These are phyloP conservation scores for Cheilinus undulatus DNA, from an alignment of 2,113 vertebrate genomes.

Conservation along the genomic window DNA sequence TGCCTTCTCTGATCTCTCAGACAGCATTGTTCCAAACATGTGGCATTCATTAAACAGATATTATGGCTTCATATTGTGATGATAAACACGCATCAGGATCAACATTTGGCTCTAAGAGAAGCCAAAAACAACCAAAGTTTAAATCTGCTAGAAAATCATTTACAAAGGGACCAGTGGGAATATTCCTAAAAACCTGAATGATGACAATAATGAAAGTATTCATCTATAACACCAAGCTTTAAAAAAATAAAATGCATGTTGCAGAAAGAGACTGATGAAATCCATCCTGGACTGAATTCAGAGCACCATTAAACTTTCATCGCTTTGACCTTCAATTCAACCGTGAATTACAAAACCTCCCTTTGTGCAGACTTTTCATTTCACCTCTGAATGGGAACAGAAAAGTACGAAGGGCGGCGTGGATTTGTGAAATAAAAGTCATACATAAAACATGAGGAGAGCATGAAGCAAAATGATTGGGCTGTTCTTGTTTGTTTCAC, in stretches of 20 bases:
- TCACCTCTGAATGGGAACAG: slow-evolving; percentile 14
- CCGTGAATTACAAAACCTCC: not conserved
- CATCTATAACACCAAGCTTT: not conserved
- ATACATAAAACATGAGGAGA: slow-evolving; percentile 13
- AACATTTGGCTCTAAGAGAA: slow-evolving; percentile 34
- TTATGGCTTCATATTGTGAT: slow-evolving; percentile 39
- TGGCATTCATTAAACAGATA: slow-evolving; percentile 42
- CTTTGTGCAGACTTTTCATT: not conserved
- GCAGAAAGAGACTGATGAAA: not conserved
- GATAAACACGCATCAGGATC: slow-evolving; percentile 31
- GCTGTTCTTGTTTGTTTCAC: not conserved
- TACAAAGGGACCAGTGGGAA: not conserved
- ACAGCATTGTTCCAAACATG: slow-evolving; percentile 41
- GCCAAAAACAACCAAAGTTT: slow-evolving; percentile 18
- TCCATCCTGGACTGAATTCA: not conserved
- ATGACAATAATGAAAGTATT: not conserved
- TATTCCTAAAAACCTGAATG: not conserved
- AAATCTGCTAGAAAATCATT: slow-evolving; percentile 16
- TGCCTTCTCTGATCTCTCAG: not conserved
- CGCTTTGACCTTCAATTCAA: not conserved
- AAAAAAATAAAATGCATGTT: too few relatives aligned
- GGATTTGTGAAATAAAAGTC: not conserved
- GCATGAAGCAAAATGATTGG: not conserved
- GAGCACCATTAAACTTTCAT: slow-evolving; percentile 5
- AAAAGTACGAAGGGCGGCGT: not conserved